phyloP scores from a whole-genome alignment of 1,140 invertebrate species.

The Cydia strobilella region DNA sequence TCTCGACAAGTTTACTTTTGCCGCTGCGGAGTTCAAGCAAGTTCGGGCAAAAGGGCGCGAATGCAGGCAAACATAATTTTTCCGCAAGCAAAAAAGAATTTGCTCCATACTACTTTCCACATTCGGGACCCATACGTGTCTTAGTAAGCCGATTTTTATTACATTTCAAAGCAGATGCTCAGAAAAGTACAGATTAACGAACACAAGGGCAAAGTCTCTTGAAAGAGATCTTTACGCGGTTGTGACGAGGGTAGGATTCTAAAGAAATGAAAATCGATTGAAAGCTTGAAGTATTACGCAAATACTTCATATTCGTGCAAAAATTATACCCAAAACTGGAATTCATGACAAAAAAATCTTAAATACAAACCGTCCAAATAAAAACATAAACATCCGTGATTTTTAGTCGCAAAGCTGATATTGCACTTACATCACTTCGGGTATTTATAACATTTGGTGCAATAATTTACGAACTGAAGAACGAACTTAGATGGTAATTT shows the following conservation, averaged over 20 bases:
- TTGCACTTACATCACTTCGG: too few species aligned
- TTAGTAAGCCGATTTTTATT: slow-evolving; percentile 64
- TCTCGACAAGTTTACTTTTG: slow-evolving; percentile 46
- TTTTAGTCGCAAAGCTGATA: too few species aligned
- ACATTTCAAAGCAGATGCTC: slow-evolving; percentile 56
- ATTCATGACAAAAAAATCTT: too few species aligned
- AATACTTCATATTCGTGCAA: neutral
- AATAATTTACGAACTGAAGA: too few species aligned
- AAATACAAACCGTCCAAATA: too few species aligned
- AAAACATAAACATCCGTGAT: too few species aligned
- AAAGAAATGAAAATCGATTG: slow-evolving; percentile 23
- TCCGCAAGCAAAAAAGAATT: slow-evolving; percentile 39
- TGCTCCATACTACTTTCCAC: slow-evolving; percentile 42
- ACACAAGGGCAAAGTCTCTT: slow-evolving; percentile 45
- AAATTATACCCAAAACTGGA: too few species aligned
- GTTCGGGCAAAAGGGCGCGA: slow-evolving; percentile 22
- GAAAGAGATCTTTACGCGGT: slow-evolving; percentile 33
- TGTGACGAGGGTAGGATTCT: neutral
- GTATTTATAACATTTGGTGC: too few species aligned
- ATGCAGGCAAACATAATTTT: neutral
- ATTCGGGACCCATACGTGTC: slow-evolving; percentile 50
- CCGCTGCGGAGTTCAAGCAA: slow-evolving; percentile 32
- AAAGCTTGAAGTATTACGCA: slow-evolving; percentile 2
- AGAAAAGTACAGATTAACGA: slow-evolving; percentile 51
- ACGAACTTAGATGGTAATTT: too few species aligned